Evolutionary conservation across 1,140 invertebrate genomes (phyloP), one percentile per base, ranked within the genome.

Genomic region (Drosophila leontia): DNA sequence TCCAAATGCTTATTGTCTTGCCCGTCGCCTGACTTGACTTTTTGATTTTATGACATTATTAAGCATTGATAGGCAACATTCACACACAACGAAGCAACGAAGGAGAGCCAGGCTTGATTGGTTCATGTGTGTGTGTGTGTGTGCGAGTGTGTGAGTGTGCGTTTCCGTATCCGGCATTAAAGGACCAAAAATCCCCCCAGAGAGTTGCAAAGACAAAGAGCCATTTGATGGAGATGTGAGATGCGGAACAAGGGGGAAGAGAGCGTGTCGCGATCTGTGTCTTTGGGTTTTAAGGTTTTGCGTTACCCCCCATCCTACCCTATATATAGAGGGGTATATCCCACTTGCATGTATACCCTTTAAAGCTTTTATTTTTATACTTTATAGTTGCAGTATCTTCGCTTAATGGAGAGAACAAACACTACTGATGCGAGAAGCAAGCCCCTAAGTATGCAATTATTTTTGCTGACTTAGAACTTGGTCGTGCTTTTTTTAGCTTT

Each of bases 51-150:
- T 75, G 75, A 72, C 78, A 78, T 85, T 81, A 81, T 78, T 78
- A 85, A 68, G 75, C 82, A 85, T 85, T 81, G 82, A 85, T 85
- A 78, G 82, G 68, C 76, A 51, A 58, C 68, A 71, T 75, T 83
- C 75, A 45, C 53, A 57, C 47, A 71, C 53, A 57, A 44, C 48
- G 2, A 23, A 23, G 23, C 23, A 23, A 23, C 23, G 23, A 23
- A 23, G 23, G 23, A 23, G 23, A 23, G 23, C 23, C 23, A 23
- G 23, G 23, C 23, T 23, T 23, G 23, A 23, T 23, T 23, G 23
- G 51, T 8, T 44, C 51, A 7, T 26, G 45, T 47, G 45, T 23
- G 45, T 1, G 48, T 29, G 67, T 19, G 37, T 48, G 48, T 37
- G 19, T 19, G 8, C 3, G n/a, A 32, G 59, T 29, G 60, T 29